Evolutionary conservation across 2,113 vertebrate species (phyloP).

Genomic region (Crotalus horridus): DNA sequence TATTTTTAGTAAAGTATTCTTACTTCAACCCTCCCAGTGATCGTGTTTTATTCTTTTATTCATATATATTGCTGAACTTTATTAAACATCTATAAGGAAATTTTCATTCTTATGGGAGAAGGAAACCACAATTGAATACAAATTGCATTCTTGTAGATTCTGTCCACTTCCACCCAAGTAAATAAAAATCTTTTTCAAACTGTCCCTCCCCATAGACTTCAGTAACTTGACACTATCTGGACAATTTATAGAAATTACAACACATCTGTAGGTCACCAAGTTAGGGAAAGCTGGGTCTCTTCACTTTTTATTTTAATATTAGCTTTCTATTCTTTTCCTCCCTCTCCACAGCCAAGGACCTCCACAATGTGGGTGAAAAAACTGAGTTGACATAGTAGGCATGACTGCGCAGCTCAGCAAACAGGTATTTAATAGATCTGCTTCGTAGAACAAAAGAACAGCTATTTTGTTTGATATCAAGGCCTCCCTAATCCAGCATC

Average conservation of each 20-base stretch:
- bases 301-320: background rate
- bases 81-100: background rate
- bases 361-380: background rate
- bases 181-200: background rate
- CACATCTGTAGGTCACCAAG: background rate
- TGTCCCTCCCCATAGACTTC: background rate
- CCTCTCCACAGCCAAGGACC: background rate
- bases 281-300: background rate
- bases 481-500: background rate
- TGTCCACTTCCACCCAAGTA: background rate
- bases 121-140: background rate
- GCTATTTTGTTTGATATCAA: background rate
- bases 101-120: background rate
- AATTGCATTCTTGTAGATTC: rapidly evolving
- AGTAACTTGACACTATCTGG: background rate
- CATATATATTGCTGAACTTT: too few relatives aligned
- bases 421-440: background rate
- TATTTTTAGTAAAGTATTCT: too few relatives aligned
- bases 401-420: background rate
- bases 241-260: background rate
- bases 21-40: too few relatives aligned
- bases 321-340: background rate
- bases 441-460: background rate
- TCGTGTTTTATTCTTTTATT: too few relatives aligned
- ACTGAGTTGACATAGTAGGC: background rate